These are phyloP conservation scores for Oriolus oriolus DNA, from an alignment of 2,113 vertebrate genomes.

Conservation along the genomic window DNA sequence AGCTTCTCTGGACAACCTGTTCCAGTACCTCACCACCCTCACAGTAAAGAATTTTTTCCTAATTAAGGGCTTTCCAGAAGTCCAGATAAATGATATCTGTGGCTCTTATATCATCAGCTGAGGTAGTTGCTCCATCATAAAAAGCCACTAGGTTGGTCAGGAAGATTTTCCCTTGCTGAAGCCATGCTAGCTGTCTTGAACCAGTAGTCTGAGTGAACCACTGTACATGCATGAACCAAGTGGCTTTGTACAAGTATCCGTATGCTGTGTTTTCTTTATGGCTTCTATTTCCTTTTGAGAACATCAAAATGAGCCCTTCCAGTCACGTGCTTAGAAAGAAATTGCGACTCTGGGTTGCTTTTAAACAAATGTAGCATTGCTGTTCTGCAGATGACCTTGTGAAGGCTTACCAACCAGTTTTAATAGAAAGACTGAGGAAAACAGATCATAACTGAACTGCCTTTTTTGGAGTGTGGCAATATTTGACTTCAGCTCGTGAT, in stretches of 20 bases:
- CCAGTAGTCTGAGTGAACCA: background rate
- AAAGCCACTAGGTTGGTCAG: background rate
- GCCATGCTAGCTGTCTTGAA: background rate
- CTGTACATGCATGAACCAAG: fast-evolving
- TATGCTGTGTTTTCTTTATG: background rate
- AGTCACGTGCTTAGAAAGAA: background rate
- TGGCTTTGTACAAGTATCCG: background rate
- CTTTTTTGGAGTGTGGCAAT: background rate
- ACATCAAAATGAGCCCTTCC: background rate
- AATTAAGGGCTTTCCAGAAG: background rate
- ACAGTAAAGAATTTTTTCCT: fast-evolving
- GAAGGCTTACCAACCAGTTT: background rate
- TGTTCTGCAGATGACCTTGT: background rate
- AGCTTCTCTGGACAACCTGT: background rate
- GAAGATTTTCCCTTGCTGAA: background rate
- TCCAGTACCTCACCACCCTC: background rate
- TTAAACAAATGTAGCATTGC: background rate
- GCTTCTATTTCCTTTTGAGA: background rate
- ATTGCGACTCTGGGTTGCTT: background rate
- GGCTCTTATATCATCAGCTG: background rate
- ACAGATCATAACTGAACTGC: background rate
- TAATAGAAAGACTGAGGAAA: background rate
- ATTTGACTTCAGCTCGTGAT: background rate
- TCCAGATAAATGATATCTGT: background rate
- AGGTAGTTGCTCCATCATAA: background rate